A percentile compares a stretch with the other conserved stretches of the same genome.
Evolutionary conservation across 2,888 invertebrate species (phyloP).

Genomic region (Synanthedon andrenaeformis): DNA sequence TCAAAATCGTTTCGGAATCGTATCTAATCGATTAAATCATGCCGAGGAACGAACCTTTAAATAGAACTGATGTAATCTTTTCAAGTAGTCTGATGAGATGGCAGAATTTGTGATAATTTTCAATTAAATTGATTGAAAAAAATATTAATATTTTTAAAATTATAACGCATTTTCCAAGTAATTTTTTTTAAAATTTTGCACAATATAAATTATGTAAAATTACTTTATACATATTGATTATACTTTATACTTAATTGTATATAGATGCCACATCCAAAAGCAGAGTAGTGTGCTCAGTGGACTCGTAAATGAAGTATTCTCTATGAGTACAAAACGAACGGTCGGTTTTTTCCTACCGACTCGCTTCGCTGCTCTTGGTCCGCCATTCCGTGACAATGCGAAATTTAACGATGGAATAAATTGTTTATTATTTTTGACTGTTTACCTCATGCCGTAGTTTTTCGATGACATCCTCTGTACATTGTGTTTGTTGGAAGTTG

Average conservation of each 20-base stretch:
- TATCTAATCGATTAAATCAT: conserved; percentile 38
- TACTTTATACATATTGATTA: too few species aligned
- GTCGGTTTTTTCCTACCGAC: conserved; percentile 37
- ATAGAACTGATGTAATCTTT: conserved; percentile 3
- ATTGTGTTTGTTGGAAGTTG: background rate
- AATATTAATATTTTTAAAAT: too few species aligned
- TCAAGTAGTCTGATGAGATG: background rate
- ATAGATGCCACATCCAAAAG: conserved; percentile 11
- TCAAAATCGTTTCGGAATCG: conserved; percentile 22
- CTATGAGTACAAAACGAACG: conserved; percentile 26
- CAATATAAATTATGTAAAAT: too few species aligned
- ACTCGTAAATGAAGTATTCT: conserved; percentile 5
- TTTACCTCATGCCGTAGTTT: background rate
- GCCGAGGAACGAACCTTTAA: conserved; percentile 30
- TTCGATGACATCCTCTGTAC: too few species aligned
- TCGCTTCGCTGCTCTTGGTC: conserved; percentile 37
- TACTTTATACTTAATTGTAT: too few species aligned
- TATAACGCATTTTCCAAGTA: too few species aligned
- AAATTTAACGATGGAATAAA: conserved; percentile 19
- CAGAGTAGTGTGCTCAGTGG: conserved; percentile 11
- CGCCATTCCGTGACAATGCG: conserved; percentile 36
- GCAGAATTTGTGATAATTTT: background rate
- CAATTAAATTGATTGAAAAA: background rate
- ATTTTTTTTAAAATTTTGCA: too few species aligned
- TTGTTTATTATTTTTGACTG: background rate